These are phyloP conservation scores for Trisateles emortualis DNA, from an alignment of 2,888 invertebrate species.

Conservation along the genomic window DNA sequence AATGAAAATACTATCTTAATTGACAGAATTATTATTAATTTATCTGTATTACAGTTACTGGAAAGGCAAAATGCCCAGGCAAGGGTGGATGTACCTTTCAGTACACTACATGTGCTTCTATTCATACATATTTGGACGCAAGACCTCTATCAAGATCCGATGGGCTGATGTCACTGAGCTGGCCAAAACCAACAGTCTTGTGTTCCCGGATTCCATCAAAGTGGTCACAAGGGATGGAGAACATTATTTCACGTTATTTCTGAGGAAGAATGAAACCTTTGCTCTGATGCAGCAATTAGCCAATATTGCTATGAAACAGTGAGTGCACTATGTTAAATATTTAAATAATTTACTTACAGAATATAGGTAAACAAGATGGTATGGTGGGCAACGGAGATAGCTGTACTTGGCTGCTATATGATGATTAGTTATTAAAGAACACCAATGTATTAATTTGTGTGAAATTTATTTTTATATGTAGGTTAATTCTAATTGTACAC, in stretches of 20 bases:
- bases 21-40: not conserved
- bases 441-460: too few species aligned
- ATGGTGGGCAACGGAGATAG: too few species aligned
- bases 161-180: conserved; percentile 96
- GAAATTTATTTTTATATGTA: too few species aligned
- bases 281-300: conserved; percentile 97
- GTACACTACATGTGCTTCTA: conserved; percentile 98
- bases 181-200: conserved; percentile 91
- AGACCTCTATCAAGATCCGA: conserved; percentile 94
- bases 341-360: too few species aligned
- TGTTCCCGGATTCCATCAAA: conserved; percentile 95
- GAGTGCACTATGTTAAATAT: conserved; percentile 51
- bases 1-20: too few species aligned
- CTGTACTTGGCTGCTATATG: too few species aligned
- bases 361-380: too few species aligned
- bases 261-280: conserved; percentile 96
- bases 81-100: conserved; percentile 99
- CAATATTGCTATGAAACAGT: conserved; percentile 98
- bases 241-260: conserved; percentile 96
- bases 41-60: conserved; percentile 91
- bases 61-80: conserved; percentile 97
- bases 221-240: conserved; percentile 94
- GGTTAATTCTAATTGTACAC: too few species aligned
- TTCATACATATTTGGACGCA: conserved; percentile 96
- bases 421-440: too few species aligned